Evolutionary conservation across 2,113 vertebrate species (phyloP), one percentile per base, ranked within the genome.

Genomic region (Columbina picui): DNA sequence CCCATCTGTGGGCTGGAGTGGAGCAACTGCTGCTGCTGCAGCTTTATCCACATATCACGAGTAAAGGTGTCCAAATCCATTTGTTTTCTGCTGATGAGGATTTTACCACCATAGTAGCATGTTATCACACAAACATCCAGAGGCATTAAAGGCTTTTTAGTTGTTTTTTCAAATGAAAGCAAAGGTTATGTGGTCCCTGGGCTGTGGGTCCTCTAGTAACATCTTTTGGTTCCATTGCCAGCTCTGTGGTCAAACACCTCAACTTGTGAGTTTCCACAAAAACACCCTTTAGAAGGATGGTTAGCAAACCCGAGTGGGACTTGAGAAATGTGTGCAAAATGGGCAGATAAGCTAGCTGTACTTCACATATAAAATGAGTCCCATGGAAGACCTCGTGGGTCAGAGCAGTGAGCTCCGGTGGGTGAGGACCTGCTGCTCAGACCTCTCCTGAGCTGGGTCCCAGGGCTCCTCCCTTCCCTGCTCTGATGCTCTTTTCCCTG

Each of bases 401-500:
- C 26, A 45, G 43, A 83, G 63, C 71, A 47, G 57, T 43, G 67
- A 64, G 34, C 59, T 65, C 77, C 47, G 11, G 32, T 27, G 64
- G 16, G 8, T n/a, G 32, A 55, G 18, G 53, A 82, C 32, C 22
- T 79, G 57, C 57, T 88, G 43, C 19, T 70, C 56, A 49, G 63
- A 68, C 20, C 20, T 71, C 30, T 50, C 32, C 61, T 32, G 15
- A 38, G n/a, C 38, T 29, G 76, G 53, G 45, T 15, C 47, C 26
- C 26, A 2, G 7, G 19, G 34, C 34, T 82, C 4, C n/a, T 65
- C 30, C 34, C 8, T 56, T 36, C 36, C 0, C 0, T 63, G 49
- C 36, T 90, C 41, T 83, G n/a, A 64, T 32, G 68, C 29, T 22
- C 64, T 90, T 78, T 68, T 77, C n/a, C 63, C 21, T 92, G 75